Base-by-base conservation (phyloP, 2,888 invertebrate genomes). In the Ernsta delagoae region DNA sequence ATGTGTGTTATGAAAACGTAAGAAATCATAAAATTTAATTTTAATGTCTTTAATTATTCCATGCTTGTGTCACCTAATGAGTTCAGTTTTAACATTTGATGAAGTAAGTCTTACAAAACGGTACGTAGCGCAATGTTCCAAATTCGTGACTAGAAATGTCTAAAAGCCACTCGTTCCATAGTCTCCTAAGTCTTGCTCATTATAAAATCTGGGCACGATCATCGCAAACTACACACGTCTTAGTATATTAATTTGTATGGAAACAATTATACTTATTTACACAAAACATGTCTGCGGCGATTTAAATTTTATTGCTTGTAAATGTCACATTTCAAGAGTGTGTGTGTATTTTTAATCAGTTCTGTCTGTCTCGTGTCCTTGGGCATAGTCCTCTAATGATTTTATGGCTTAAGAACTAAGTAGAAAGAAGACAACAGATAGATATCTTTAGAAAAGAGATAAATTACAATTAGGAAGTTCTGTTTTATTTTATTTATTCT, bases 121-220 rank as follows among this genome's bases (percentile, higher is more conserved):
- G 75, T 79, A 84, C 86, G 84, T 84, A 24, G 39, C 41, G 6
- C 79, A 75, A 75, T 82, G 81, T 81, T 82, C 77, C 75, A 76
- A 78, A 82, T 83, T 86, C 89, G 87, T 89, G 91, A 88, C 85
- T 77, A 78, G 87, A 81, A 81, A 82, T 75, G 70, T 73, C 74
- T 77, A 77, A 77, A 73, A 74, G 74, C 67, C 72, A 75, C 74
- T 24, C 31, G 24, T 16, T 50, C 16, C 16, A 9, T 50, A 24
- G 53, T 11, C 11, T 9, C n/a, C 24, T 11, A 31, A 54, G 31
- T 9, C 78, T 80, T 77, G 78, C 77, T 81, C 79, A 74, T 74
- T 75, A 70, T 70, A 66, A 74, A 88, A 78, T 84, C 83, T 63
- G 71, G 73, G 79, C 89, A 88, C 89, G 89, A 88, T 77, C 79